Evolutionary conservation across 2,888 invertebrate species (phyloP).

Genomic region (Nomada fucata): DNA sequence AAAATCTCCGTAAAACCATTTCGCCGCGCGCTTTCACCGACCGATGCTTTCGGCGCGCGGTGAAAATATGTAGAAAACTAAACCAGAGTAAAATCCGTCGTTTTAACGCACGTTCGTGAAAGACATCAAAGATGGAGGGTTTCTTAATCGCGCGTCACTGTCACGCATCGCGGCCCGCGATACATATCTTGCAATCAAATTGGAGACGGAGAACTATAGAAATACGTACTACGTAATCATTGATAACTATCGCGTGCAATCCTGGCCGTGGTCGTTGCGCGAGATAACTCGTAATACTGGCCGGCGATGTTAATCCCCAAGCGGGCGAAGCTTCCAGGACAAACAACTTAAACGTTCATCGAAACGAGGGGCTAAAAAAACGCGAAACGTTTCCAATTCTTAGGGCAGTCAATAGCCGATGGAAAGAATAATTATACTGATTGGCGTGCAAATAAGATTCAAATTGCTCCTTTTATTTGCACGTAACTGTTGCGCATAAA

Average conservation of each 20-base stretch:
- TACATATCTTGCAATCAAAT: not conserved
- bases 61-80: not conserved
- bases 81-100: not conserved
- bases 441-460: too few relatives aligned
- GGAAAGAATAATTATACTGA: too few relatives aligned
- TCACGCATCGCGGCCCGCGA: not conserved
- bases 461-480: too few relatives aligned
- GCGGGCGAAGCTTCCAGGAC: too few relatives aligned
- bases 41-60: not conserved
- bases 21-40: not conserved
- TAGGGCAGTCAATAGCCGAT: too few relatives aligned
- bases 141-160: not conserved
- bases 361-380: too few relatives aligned
- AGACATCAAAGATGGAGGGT: not conserved
- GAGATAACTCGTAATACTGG: too few relatives aligned
- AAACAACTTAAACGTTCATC: too few relatives aligned
- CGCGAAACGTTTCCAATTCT: too few relatives aligned
- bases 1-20: not conserved
- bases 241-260: not conserved
- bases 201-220: not conserved
- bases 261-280: not conserved
- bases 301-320: too few relatives aligned
- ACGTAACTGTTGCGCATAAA: too few relatives aligned
- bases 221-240: not conserved
- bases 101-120: too few relatives aligned